Base-by-base conservation (phyloP, 2,797 vertebrate species). In the Myotis vivesi region DNA sequence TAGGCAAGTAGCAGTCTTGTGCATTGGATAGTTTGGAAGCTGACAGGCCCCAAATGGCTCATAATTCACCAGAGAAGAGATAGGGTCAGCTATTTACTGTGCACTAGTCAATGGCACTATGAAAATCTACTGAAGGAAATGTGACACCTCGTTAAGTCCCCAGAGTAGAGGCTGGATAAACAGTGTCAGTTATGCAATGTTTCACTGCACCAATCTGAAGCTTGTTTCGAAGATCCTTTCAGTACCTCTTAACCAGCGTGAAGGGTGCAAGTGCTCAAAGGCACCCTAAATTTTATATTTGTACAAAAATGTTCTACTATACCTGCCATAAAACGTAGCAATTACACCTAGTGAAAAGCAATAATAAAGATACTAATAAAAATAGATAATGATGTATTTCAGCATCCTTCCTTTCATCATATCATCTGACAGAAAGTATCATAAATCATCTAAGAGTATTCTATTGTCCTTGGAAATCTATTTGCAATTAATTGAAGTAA, bases 141-240 rank as follows among this genome's bases (percentile, higher is more conserved):
- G 25, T 62, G 85, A 71, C 51, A 44, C 8, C 57, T 77, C 0
- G 0, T 79, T 68, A 64, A 72, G 41, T 55, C 66, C 73, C 8
- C 59, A 64, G 33, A 89, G 57, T 51, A 17, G 4, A 44, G 38
- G 12, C n/a, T 8, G 38, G 33, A 75, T 30, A 72, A 72, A n/a
- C 11, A 16, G 7, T n/a, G 28, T 79, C 75, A 38, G 81, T 53
- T 85, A 79, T 30, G 22, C 9, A 75, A 75, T n/a, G 20, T 16
- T 64, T 73, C 64, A 30, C n/a, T 69, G 23, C 33, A 15, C 33
- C 55, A 72, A 57, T n/a, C 53, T 41, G 30, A 72, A 64, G 38
- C 86, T 94, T 23, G 84, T 68, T 87, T 68, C 23, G 22, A 94
- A 93, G 77, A 87, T 69, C 28, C 28, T 82, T n/a, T 59, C 49